A percentile compares a stretch with the other conserved stretches of the same genome.
Evolutionary conservation across 2,113 vertebrate species (phyloP).

Genomic region (Rutilus rutilus): DNA sequence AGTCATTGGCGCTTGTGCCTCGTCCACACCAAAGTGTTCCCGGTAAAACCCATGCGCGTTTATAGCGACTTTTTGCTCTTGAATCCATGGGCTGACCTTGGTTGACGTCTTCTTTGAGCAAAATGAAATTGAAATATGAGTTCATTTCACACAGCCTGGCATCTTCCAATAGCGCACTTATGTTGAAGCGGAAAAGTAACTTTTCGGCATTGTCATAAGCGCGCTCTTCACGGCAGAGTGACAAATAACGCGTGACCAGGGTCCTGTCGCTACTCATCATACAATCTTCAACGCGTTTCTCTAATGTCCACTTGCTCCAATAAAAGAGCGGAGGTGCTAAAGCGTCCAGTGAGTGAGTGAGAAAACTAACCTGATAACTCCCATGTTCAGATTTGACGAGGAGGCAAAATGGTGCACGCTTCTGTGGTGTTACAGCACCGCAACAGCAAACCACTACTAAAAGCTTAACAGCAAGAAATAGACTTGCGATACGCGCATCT

Average conservation of each 20-base stretch:
- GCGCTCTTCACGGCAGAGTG: constrained; percentile 60
- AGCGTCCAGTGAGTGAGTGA: constrained; percentile 39
- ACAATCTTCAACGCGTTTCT: constrained; percentile 63
- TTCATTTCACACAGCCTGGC: constrained; percentile 57
- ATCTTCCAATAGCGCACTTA: constrained; percentile 44
- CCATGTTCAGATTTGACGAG: constrained; percentile 1
- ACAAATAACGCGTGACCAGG: constrained; percentile 57
- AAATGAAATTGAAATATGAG: neutral
- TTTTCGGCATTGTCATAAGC: neutral
- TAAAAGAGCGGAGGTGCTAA: constrained; percentile 53
- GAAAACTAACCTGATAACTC: constrained; percentile 63
- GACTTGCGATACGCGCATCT: neutral
- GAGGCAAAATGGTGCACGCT: constrained; percentile 33
- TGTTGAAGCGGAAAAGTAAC: constrained; percentile 45
- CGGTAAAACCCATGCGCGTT: constrained; percentile 82
- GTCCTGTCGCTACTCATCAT: constrained; percentile 23
- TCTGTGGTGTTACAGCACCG: neutral
- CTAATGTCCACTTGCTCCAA: constrained; percentile 74
- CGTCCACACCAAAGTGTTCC: constrained; percentile 91
- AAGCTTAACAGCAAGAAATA: neutral
- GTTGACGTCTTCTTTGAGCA: neutral
- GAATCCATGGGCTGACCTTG: neutral
- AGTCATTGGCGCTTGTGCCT: constrained; percentile 76
- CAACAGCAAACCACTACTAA: constrained; percentile 3
- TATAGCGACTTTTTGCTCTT: constrained; percentile 48